Base-by-base conservation (phyloP, 1,140 invertebrate species). In the Brachionus koreanus region DNA sequence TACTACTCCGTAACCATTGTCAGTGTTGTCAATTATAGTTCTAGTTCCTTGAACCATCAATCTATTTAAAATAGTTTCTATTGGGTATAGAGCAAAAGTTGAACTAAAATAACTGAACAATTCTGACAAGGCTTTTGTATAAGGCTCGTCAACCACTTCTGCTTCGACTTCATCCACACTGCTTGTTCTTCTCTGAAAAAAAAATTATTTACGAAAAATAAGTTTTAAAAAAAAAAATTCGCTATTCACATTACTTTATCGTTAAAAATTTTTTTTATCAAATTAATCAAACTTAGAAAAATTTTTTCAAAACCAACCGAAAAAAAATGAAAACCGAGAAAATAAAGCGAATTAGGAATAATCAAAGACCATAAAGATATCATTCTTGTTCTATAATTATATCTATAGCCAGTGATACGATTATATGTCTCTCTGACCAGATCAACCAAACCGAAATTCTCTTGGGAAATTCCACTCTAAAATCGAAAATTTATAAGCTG, bases 1-100 rank as follows among this genome's bases (percentile, higher is more conserved):
- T 25, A 82, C 19, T 7, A 69, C 63, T 37, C 46, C 82, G 61
- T 42, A 37, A n/a, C 63, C 65, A 42, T 72, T 35, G 25, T 82
- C 82, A 1, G 65, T 69, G 19, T 82, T 82, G 57, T 82, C 67
- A 0, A 82, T 69, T 16, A 82, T 82, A 1, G 82, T 82, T 52
- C 82, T 7, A 16, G 67, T 82, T 25, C 82, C 82, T 74, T 82
- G 82, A 9, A 74, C 49, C 7, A 72, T 42, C 12, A 82, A 16
- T 5, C 82, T 65, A 74, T 72, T 72, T 12, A 82, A 13, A 33
- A 82, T 46, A 29, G 82, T 82, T 67, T 82, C 82, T 25, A 72
- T 63, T 35, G 82, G 82, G 49, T 82, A 82, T 25, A 82, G 35
- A 61, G 35, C 9, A 12, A 43, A 12, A 7, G 33, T 65, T 13